Evolutionary conservation across 2,113 vertebrate genomes (phyloP).

Genomic region (Tachuris rubrigastra): DNA sequence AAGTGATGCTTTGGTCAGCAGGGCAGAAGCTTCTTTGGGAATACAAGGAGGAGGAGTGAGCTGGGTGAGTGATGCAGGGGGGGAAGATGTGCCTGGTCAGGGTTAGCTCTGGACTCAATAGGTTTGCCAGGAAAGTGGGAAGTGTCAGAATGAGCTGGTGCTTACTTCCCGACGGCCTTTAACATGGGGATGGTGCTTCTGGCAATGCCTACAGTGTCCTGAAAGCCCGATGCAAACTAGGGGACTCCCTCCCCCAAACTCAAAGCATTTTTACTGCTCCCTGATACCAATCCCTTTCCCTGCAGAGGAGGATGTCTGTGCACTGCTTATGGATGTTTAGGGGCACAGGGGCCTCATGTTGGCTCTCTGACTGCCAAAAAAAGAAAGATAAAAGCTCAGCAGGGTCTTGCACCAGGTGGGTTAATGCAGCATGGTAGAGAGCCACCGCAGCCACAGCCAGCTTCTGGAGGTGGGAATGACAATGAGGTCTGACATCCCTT

Average conservation of each 20-base stretch:
- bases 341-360: background rate
- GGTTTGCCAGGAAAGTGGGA: background rate
- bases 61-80: fast-evolving
- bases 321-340: background rate
- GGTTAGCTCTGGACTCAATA: background rate
- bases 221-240: background rate
- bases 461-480: background rate
- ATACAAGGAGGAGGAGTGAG: background rate
- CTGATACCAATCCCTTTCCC: fast-evolving
- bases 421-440: background rate
- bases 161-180: background rate
- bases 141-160: background rate
- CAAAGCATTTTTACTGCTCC: background rate
- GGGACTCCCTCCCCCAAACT: background rate
- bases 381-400: background rate
- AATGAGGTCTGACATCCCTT: background rate
- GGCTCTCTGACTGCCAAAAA: background rate
- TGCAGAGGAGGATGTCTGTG: background rate
- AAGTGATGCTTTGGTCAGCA: background rate
- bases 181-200: background rate
- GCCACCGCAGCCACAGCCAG: background rate
- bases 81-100: background rate
- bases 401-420: background rate
- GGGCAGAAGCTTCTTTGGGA: background rate
- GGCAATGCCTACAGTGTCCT: background rate